Percentiles rank a stretch among this genome's conserved stretches.
Conservation (phyloP, 2,113 vertebrate genomes). For the Esox niger region DNA sequence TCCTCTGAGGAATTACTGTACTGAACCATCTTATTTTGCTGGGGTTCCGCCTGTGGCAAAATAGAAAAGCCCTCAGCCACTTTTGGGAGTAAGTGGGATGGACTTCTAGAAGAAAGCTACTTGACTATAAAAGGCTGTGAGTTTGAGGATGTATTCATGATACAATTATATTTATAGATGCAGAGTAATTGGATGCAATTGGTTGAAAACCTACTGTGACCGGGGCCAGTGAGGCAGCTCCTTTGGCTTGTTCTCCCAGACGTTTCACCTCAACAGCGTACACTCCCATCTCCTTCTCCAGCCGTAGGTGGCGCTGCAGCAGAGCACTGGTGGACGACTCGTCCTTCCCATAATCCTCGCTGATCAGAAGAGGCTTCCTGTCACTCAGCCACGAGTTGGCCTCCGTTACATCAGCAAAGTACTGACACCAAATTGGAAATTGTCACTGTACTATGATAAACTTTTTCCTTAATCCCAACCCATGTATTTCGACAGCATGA, state of each 20-base stretch:
- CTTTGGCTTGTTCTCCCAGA: conserved; percentile 74
- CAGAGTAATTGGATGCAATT: too few species aligned
- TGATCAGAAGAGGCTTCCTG: conserved; percentile 70
- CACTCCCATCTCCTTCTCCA: conserved; percentile 74
- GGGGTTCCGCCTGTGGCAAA: conserved; percentile 55
- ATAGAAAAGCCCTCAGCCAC: background rate
- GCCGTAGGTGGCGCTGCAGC: conserved; percentile 74
- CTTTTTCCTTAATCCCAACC: too few species aligned
- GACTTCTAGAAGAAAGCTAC: background rate
- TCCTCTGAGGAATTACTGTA: conserved; percentile 67
- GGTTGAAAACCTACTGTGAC: conserved; percentile 62
- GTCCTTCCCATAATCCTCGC: conserved; percentile 74
- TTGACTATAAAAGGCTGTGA: background rate
- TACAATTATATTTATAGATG: too few species aligned
- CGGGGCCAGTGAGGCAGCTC: conserved; percentile 63
- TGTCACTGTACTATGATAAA: background rate
- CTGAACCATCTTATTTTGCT: conserved; percentile 49
- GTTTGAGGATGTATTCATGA: too few species aligned
- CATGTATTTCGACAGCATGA: too few species aligned
- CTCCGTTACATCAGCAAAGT: conserved; percentile 78
- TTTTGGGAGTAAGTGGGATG: background rate
- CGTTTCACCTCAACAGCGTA: conserved; percentile 74
- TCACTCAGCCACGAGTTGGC: conserved; percentile 80
- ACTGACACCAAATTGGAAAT: conserved; percentile 71
- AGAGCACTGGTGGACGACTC: conserved; percentile 67